Evolutionary conservation across 2,113 vertebrate species (phyloP).

Genomic region (Psophia crepitans): DNA sequence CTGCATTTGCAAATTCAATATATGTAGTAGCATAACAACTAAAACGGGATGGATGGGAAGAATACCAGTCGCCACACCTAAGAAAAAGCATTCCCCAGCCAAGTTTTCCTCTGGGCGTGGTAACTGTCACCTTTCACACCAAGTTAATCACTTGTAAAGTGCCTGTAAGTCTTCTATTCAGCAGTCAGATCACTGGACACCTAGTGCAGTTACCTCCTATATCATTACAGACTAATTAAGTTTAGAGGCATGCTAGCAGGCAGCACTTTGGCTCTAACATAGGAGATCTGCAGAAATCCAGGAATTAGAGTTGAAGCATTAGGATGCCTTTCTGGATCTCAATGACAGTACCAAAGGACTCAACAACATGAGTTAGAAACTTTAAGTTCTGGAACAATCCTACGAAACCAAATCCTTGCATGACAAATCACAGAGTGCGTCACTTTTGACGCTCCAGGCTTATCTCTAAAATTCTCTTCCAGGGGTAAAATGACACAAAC

Average conservation of each 20-base stretch:
- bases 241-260: not conserved
- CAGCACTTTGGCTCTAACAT: not conserved
- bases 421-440: not conserved
- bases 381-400: not conserved
- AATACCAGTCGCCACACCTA: not conserved
- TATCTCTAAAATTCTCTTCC: not conserved
- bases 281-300: not conserved
- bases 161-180: not conserved
- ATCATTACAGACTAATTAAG: not conserved
- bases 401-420: not conserved
- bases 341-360: not conserved
- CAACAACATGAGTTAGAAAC: not conserved
- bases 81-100: not conserved
- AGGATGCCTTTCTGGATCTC: not conserved
- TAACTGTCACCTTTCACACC: not conserved
- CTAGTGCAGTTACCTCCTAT: not conserved
- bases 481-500: not conserved
- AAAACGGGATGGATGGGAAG: not conserved
- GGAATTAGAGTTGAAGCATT: not conserved
- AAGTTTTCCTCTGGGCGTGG: not conserved
- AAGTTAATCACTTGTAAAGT: not conserved
- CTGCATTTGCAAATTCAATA: not conserved
- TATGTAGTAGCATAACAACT: not conserved
- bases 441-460: not conserved
- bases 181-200: not conserved